Conservation (phyloP, 2,797 vertebrate genomes). For the Lycodopsis pacificus region DNA sequence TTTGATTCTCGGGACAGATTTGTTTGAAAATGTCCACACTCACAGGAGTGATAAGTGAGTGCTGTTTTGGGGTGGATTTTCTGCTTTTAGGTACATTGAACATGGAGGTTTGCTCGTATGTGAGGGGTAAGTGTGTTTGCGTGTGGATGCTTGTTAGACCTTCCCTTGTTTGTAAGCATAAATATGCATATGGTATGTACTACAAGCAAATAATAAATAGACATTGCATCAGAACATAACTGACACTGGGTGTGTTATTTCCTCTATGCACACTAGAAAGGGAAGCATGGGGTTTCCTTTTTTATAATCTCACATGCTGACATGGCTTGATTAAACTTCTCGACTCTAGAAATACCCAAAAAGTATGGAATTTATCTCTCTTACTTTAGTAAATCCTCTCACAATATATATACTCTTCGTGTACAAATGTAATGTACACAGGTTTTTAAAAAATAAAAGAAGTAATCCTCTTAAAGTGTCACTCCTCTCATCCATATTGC, state of each 20-base stretch:
- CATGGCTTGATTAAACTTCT: not conserved
- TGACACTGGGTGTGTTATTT: conserved; percentile 39
- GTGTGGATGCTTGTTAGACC: conserved; percentile 59
- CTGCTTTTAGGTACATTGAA: conserved; percentile 36
- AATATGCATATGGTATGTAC: conserved; percentile 73
- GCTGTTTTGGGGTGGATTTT: conserved; percentile 5
- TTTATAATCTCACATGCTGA: not conserved
- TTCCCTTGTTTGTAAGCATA: conserved; percentile 71
- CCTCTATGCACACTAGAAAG: not conserved
- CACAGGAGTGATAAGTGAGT: not conserved
- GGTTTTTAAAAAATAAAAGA: too few species aligned
- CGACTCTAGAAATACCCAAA: not conserved
- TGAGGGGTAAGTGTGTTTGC: conserved; percentile 60
- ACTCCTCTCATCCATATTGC: not conserved
- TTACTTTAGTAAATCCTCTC: not conserved
- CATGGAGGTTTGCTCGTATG: conserved; percentile 43
- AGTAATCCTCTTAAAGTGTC: not conserved
- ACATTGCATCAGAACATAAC: conserved; percentile 53
- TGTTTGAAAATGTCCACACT: conserved; percentile 32
- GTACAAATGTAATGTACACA: too few species aligned
- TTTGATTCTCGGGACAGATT: not conserved
- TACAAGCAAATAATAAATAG: conserved; percentile 78
- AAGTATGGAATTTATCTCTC: not conserved
- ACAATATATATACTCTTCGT: not conserved
- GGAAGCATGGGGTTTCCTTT: not conserved